These are phyloP conservation scores for Leptopilina boulardi DNA, from an alignment of 1,140 invertebrate species.

Conservation along the genomic window DNA sequence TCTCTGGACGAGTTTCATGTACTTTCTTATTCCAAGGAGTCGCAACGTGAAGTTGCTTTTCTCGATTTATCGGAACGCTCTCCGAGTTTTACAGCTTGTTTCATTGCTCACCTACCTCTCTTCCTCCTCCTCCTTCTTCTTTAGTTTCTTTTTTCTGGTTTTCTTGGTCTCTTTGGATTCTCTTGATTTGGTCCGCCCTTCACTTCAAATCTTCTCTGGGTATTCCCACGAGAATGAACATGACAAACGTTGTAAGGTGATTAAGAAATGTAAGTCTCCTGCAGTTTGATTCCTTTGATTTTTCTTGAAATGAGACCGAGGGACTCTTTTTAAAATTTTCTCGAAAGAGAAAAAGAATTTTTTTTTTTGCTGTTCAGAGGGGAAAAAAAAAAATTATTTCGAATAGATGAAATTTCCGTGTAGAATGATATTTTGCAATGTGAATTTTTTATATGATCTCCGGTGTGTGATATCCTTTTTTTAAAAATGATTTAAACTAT, in stretches of 20 bases:
- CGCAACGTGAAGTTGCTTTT: constrained; percentile 21
- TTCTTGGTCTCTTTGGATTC: constrained; percentile 8
- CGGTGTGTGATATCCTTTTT: too few relatives aligned
- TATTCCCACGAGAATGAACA: not conserved
- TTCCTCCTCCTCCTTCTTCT: not conserved
- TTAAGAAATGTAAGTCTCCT: constrained; percentile 16
- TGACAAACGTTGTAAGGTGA: constrained; percentile 23
- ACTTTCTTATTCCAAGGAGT: constrained; percentile 26
- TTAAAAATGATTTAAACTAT: too few relatives aligned
- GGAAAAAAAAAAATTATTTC: not conserved
- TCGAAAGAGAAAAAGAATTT: not conserved
- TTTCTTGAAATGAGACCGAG: not conserved
- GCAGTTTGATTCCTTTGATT: constrained; percentile 17
- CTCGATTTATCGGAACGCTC: constrained; percentile 21
- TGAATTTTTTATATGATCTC: too few relatives aligned
- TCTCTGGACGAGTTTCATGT: constrained; percentile 5
- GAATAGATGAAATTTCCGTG: too few relatives aligned
- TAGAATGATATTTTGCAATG: too few relatives aligned
- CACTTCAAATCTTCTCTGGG: constrained; percentile 9
- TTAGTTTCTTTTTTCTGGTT: not conserved
- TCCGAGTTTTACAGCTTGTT: constrained; percentile 15
- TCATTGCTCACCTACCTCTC: not conserved
- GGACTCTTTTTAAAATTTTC: not conserved
- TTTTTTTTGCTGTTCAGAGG: not conserved
- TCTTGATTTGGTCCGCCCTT: not conserved